These are phyloP conservation scores for Athene noctua DNA, from an alignment of 2,113 vertebrate genomes.

Conservation along the genomic window DNA sequence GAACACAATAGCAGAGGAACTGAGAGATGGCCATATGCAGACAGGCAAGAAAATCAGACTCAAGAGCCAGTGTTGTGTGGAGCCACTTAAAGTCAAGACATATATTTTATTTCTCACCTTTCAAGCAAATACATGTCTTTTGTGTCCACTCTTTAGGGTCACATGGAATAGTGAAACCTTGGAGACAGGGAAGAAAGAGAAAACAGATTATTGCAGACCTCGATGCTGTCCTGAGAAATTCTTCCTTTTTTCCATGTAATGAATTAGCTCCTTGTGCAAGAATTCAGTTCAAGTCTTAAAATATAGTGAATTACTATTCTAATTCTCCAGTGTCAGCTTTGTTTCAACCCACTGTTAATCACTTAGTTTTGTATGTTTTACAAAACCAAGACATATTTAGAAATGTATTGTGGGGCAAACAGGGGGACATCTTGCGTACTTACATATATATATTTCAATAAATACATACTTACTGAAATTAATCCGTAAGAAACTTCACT, in stretches of 20 bases:
- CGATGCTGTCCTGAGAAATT: not conserved
- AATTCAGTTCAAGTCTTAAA: conserved; percentile 15
- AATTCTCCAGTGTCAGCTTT: conserved; percentile 18
- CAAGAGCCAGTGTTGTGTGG: not conserved
- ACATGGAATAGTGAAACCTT: conserved; percentile 11
- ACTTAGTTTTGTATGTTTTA: conserved; percentile 8
- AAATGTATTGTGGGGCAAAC: not conserved
- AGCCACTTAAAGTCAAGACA: conserved; percentile 32
- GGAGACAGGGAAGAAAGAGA: not conserved
- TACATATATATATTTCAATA: not conserved
- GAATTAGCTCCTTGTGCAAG: conserved; percentile 4
- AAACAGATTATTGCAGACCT: conserved; percentile 29
- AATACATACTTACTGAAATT: not conserved
- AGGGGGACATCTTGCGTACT: not conserved
- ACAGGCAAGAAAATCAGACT: conserved; percentile 41
- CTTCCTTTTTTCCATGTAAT: not conserved
- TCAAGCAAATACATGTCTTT: conserved; percentile 42
- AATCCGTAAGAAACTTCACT: not conserved
- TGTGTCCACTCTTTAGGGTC: conserved; percentile 6
- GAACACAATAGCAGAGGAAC: conserved; percentile 17
- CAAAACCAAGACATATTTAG: not conserved
- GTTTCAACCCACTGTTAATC: conserved; percentile 14
- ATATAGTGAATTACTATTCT: conserved; percentile 5
- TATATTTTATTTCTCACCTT: conserved; percentile 47
- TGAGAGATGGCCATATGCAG: not conserved